A percentile compares a stretch with the other conserved stretches of the same genome.
Evolutionary conservation across 2,113 vertebrate species (phyloP).

Genomic region (Sapayoa aenigma): DNA sequence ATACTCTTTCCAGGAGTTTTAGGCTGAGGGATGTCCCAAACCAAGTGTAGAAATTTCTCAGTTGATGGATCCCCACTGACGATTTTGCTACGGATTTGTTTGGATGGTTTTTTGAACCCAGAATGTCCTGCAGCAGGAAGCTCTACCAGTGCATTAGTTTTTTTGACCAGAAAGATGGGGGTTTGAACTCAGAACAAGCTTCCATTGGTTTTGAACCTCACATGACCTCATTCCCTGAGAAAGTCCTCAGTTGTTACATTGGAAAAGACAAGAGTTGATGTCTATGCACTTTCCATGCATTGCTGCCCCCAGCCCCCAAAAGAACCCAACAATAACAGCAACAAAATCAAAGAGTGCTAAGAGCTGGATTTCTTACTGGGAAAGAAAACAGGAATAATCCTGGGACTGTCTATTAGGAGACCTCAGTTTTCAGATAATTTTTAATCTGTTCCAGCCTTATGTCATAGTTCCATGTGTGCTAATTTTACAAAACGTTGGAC

Average conservation of each 20-base stretch:
- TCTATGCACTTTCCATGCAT: not conserved
- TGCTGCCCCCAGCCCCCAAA: fast-evolving
- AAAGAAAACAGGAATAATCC: not conserved
- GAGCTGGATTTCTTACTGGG: not conserved
- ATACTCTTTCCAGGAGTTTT: not conserved
- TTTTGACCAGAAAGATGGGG: not conserved
- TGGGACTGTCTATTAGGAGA: not conserved
- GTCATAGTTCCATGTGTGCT: fast-evolving
- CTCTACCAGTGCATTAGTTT: not conserved
- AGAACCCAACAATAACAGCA: not conserved
- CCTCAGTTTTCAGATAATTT: not conserved
- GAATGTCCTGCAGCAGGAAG: not conserved
- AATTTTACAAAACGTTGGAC: not conserved
- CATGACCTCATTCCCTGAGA: not conserved
- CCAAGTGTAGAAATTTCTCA: not conserved
- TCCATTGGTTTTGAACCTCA: not conserved
- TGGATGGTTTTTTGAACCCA: not conserved
- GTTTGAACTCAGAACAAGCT: not conserved
- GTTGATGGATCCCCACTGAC: not conserved
- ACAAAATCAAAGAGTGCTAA: not conserved
- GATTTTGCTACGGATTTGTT: not conserved
- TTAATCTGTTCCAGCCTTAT: not conserved
- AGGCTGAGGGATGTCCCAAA: not conserved
- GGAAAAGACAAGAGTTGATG: not conserved
- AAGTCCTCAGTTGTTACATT: not conserved